These are phyloP conservation scores for Ceratoteleas bidentatus DNA, from an alignment of 1,140 invertebrate species.

Conservation along the genomic window DNA sequence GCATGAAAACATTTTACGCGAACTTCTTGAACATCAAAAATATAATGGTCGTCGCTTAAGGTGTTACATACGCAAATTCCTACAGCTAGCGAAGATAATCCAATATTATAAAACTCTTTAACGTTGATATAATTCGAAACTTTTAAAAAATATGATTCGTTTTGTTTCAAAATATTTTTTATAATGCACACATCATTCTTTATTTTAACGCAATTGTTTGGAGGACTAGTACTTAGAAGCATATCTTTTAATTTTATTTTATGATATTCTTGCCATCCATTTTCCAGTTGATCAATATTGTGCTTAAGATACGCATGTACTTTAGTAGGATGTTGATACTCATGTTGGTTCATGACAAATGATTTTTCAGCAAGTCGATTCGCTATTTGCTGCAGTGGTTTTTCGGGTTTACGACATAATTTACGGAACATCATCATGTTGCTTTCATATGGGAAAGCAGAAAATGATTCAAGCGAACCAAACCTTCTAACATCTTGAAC, in stretches of 20 bases:
- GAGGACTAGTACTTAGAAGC: not conserved
- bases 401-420: constrained; percentile 52
- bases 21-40: too few relatives aligned
- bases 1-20: too few relatives aligned
- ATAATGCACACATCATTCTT: not conserved
- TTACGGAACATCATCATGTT: constrained; percentile 72
- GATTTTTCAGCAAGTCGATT: constrained; percentile 38
- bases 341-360: too few relatives aligned
- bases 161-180: not conserved
- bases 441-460: constrained; percentile 79
- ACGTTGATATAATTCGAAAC: not conserved
- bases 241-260: not conserved
- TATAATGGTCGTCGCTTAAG: too few relatives aligned
- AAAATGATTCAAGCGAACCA: constrained; percentile 74
- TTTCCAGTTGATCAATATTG: not conserved
- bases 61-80: not conserved
- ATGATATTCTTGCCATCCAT: not conserved
- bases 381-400: constrained; percentile 66
- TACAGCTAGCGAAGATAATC: not conserved
- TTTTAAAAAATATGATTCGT: not conserved
- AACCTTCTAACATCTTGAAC: constrained; percentile 73
- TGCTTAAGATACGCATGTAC: not conserved
- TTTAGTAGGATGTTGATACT: not conserved
- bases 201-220: constrained; percentile 4
- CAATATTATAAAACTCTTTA: not conserved